Conservation (phyloP, 1,140 invertebrate genomes). For the Temnothorax longispinosus region DNA sequence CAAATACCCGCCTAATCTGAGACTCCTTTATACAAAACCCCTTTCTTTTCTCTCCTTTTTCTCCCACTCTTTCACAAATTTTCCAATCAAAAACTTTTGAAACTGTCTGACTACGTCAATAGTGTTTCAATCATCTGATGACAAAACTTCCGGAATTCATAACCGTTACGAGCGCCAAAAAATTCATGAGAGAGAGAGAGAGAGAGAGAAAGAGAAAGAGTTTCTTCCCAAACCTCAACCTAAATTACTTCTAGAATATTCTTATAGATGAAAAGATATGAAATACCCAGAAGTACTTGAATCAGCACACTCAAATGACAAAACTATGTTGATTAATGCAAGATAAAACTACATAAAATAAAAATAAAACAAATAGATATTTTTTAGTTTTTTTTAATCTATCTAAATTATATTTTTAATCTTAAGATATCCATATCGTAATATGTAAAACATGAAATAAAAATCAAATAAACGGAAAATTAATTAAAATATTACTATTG, state of each 20-base stretch:
- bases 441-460: background rate
- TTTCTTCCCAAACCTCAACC: background rate
- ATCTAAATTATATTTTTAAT: background rate
- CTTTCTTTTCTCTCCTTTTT: background rate
- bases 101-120: background rate
- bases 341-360: background rate
- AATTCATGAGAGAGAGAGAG: background rate
- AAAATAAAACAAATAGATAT: background rate
- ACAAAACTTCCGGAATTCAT: background rate
- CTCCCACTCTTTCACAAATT: background rate
- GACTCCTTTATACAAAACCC: background rate
- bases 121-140: background rate
- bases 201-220: too few species aligned
- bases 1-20: background rate
- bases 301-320: background rate
- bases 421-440: background rate
- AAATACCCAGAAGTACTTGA: too few species aligned
- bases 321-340: background rate
- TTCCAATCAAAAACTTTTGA: background rate
- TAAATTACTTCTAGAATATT: background rate
- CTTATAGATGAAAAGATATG: background rate
- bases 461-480: background rate
- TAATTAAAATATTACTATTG: background rate
- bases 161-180: background rate
- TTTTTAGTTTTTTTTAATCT: background rate